Conservation (phyloP, 2,888 invertebrate genomes). For the Caenorhabditis zanzibari region DNA sequence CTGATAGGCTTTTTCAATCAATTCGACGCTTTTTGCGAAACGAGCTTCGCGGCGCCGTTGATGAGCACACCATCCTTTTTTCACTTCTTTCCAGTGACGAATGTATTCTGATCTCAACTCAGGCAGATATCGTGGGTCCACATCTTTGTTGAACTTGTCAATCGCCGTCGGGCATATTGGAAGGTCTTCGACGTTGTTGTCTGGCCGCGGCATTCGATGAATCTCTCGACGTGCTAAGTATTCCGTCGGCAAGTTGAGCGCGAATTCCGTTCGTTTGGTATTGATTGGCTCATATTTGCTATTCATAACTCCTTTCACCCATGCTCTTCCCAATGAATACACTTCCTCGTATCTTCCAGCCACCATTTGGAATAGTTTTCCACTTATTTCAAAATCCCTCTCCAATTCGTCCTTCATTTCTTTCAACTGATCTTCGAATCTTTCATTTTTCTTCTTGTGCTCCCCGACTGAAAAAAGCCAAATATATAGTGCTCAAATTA, state of each 20-base stretch:
- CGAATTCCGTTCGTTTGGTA: slow-evolving; percentile 48
- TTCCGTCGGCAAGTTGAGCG: slow-evolving; percentile 62
- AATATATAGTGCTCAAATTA: no score
- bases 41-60: slow-evolving; percentile 28
- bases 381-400: slow-evolving; percentile 82
- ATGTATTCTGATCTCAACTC: slow-evolving; percentile 69
- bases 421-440: no score
- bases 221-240: slow-evolving; percentile 76
- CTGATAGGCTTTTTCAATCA: slow-evolving; percentile 45
- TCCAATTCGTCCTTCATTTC: no score
- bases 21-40: slow-evolving; percentile 31
- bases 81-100: slow-evolving; percentile 77
- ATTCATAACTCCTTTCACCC: slow-evolving; percentile 76
- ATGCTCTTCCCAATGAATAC: slow-evolving; percentile 79
- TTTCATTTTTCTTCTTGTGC: no score
- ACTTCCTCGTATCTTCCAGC: slow-evolving; percentile 73
- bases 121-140: slow-evolving; percentile 40
- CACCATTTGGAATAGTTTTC: slow-evolving; percentile 80
- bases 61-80: slow-evolving; percentile 66
- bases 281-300: slow-evolving; percentile 53
- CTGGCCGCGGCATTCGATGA: slow-evolving; percentile 72
- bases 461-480: no score
- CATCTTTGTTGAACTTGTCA: slow-evolving; percentile 50
- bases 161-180: slow-evolving; percentile 39
- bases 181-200: slow-evolving; percentile 52